These are phyloP conservation scores for Harpegnathos saltator DNA, from an alignment of 1,140 invertebrate genomes.

Conservation along the genomic window DNA sequence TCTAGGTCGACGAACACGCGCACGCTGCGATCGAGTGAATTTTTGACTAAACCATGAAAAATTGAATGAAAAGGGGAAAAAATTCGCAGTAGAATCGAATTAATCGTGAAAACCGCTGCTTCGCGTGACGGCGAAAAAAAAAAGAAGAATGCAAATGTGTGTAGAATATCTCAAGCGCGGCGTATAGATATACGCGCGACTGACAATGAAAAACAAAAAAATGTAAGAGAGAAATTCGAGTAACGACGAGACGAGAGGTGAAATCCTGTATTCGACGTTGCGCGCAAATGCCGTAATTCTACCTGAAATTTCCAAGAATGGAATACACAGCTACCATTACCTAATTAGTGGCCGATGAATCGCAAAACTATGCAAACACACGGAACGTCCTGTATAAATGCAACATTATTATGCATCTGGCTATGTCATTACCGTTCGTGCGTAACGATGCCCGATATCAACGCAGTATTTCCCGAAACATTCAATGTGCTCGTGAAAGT, in stretches of 20 bases:
- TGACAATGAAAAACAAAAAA: neutral
- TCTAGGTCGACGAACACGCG: no score
- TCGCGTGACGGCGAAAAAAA: no score
- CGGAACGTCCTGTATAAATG: constrained; percentile 41
- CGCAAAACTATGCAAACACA: constrained; percentile 27
- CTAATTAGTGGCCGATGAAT: constrained; percentile 49
- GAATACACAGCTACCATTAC: constrained; percentile 23
- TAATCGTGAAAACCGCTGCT: no score
- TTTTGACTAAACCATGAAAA: neutral
- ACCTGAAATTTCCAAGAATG: constrained; percentile 37
- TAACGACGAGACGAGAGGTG: no score
- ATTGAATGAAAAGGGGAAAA: no score
- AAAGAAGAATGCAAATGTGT: no score
- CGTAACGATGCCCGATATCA: constrained; percentile 20
- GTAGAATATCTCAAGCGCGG: neutral
- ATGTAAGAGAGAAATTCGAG: neutral
- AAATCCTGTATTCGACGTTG: neutral
- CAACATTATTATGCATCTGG: constrained; percentile 55
- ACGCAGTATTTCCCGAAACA: constrained; percentile 12
- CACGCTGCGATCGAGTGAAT: neutral
- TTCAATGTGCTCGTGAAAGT: constrained; percentile 15
- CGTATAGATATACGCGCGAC: neutral
- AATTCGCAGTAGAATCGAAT: no score
- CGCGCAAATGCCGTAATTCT: neutral
- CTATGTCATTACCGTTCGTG: constrained; percentile 24